phyloP scores from a whole-genome alignment of 2,113 vertebrate species.

The Ornithorhynchus anatinus region DNA sequence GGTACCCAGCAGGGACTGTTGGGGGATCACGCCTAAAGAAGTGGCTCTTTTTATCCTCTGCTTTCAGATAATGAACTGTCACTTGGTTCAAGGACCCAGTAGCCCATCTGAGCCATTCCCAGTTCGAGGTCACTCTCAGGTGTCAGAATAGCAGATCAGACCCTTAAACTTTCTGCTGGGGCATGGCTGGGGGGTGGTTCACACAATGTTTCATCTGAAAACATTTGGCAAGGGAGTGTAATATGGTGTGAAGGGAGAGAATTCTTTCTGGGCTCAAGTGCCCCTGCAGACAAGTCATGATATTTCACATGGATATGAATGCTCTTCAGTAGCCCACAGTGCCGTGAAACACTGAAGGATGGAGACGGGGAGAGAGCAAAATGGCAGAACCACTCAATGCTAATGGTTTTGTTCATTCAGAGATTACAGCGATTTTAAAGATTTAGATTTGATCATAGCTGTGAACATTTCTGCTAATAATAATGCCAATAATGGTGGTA shows the following conservation, averaged over 20 bases:
- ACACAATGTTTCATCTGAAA: not conserved
- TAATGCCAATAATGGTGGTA: too few species aligned
- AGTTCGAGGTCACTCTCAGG: not conserved
- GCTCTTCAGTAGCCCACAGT: slow-evolving; percentile 52
- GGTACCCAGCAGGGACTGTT: too few species aligned
- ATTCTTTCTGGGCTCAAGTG: slow-evolving; percentile 63
- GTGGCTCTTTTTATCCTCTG: slow-evolving; percentile 14
- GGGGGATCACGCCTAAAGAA: slow-evolving; percentile 22
- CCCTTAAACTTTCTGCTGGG: slow-evolving; percentile 1
- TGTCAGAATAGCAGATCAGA: too few species aligned
- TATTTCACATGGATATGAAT: slow-evolving; percentile 59
- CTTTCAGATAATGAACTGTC: slow-evolving; percentile 14
- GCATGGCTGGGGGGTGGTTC: slow-evolving; percentile 6
- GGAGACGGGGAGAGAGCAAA: slow-evolving; percentile 60
- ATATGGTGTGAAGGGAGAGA: slow-evolving; percentile 49
- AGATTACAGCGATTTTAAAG: slow-evolving; percentile 66
- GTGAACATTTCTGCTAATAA: slow-evolving; percentile 58
- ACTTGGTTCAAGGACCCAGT: not conserved
- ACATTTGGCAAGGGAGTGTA: slow-evolving; percentile 22
- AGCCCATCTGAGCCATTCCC: not conserved
- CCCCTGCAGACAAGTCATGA: slow-evolving; percentile 60
- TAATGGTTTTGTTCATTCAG: slow-evolving; percentile 65
- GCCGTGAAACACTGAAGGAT: slow-evolving; percentile 52
- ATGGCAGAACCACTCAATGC: slow-evolving; percentile 65
- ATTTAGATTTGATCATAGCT: slow-evolving; percentile 52